These are phyloP conservation scores for Condylostylus longicornis DNA, from an alignment of 1,140 invertebrate species.

Conservation along the genomic window DNA sequence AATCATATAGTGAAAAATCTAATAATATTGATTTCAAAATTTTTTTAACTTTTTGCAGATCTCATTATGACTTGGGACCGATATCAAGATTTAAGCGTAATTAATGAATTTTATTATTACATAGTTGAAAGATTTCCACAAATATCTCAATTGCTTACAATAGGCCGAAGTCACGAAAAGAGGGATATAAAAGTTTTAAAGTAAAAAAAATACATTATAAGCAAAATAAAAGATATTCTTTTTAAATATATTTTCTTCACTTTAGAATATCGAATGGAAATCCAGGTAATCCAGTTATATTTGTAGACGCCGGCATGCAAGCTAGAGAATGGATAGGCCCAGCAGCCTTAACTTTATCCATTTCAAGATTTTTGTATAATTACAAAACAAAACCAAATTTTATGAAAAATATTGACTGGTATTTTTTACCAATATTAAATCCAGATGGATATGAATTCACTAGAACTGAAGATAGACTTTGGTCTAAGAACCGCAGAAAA, in stretches of 20 bases:
- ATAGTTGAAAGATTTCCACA: slow-evolving; percentile 45
- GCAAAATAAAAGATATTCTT: background rate
- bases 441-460: slow-evolving; percentile 59
- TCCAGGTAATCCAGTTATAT: slow-evolving; percentile 41
- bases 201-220: slow-evolving; percentile 8
- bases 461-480: slow-evolving; percentile 42
- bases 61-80: slow-evolving; percentile 56
- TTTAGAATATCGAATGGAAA: slow-evolving; percentile 47
- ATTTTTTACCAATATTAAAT: slow-evolving; percentile 53
- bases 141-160: slow-evolving; percentile 43
- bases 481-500: slow-evolving; percentile 52
- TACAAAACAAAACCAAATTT: slow-evolving; percentile 44
- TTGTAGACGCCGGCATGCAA: slow-evolving; percentile 56
- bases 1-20: background rate
- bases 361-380: slow-evolving; percentile 55
- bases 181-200: slow-evolving; percentile 45
- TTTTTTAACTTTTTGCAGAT: slow-evolving; percentile 21
- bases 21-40: background rate
- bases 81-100: slow-evolving; percentile 51
- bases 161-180: slow-evolving; percentile 56
- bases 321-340: slow-evolving; percentile 78
- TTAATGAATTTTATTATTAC: slow-evolving; percentile 49
- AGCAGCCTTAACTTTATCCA: slow-evolving; percentile 60
- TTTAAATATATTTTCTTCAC: background rate
- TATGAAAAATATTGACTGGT: slow-evolving; percentile 64